Evolutionary conservation across 2,888 invertebrate genomes (phyloP).

Genomic region (Drosophila anomelani): DNA sequence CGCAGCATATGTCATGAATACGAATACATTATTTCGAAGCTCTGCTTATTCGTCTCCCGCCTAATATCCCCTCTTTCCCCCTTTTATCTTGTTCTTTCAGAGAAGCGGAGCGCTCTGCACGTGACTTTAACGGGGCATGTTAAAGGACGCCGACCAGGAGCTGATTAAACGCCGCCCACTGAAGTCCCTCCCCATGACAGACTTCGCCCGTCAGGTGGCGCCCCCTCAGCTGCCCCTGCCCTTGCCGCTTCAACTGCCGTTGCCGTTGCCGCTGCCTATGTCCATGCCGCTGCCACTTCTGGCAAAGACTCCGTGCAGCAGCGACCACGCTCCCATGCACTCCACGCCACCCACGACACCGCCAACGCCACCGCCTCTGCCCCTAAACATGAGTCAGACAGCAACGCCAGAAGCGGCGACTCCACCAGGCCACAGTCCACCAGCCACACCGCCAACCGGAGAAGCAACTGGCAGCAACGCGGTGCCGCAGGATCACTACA

Average conservation of each 20-base stretch:
- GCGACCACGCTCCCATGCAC: slow-evolving; percentile 53
- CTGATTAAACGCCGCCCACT: slow-evolving; percentile 79
- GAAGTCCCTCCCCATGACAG: slow-evolving; percentile 74
- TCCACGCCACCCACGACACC: slow-evolving; percentile 75
- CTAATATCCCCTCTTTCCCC: slow-evolving; percentile 17
- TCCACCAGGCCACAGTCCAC: slow-evolving; percentile 58
- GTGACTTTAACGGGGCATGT: slow-evolving; percentile 75
- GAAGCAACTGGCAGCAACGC: slow-evolving; percentile 9
- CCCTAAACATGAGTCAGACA: slow-evolving; percentile 69
- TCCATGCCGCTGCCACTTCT: slow-evolving; percentile 53
- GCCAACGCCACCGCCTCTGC: slow-evolving; percentile 75
- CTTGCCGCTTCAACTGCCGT: slow-evolving; percentile 55
- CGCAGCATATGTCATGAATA: slow-evolving; percentile 77
- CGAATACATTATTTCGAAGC: slow-evolving; percentile 73
- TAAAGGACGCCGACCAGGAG: slow-evolving; percentile 82
- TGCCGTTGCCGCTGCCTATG: slow-evolving; percentile 30
- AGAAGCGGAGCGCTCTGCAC: slow-evolving; percentile 38
- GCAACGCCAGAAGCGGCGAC: slow-evolving; percentile 36
- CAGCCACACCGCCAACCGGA: slow-evolving; percentile 54
- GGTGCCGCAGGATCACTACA: slow-evolving; percentile 91
- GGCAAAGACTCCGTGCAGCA: slow-evolving; percentile 52
- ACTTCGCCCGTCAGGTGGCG: slow-evolving; percentile 69
- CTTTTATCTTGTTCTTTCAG: slow-evolving; percentile 29
- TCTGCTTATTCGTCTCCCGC: slow-evolving; percentile 44
- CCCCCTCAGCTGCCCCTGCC: slow-evolving; percentile 52